These are phyloP conservation scores for Struthio camelus DNA, from an alignment of 2,113 vertebrate genomes.

Conservation along the genomic window DNA sequence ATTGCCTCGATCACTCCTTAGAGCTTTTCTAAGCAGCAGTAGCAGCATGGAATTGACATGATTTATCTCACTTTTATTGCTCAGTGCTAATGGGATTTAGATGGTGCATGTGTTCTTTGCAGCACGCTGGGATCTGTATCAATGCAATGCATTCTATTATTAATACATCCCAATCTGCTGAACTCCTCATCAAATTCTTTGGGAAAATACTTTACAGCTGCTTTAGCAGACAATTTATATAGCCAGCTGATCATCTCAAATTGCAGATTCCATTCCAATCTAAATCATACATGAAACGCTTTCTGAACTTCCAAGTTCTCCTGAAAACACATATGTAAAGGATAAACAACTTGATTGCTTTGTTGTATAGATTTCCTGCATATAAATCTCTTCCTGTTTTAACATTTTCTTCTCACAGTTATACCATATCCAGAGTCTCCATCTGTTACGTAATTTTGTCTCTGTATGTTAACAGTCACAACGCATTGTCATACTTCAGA, in stretches of 20 bases:
- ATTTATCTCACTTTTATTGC: conserved; percentile 25
- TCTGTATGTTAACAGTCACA: neutral
- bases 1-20: neutral
- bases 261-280: neutral
- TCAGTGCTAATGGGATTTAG: conserved; percentile 27
- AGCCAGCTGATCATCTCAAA: neutral
- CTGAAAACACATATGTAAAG: neutral
- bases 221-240: neutral
- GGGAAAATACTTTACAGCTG: conserved; percentile 18
- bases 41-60: neutral
- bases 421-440: neutral
- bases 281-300: neutral
- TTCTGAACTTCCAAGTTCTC: neutral
- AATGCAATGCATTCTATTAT: neutral
- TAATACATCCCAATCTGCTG: neutral
- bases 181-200: neutral
- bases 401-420: neutral
- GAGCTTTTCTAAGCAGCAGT: neutral
- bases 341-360: neutral
- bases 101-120: neutral
- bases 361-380: neutral
- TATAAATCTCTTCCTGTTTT: neutral
- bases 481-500: neutral
- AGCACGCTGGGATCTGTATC: neutral
- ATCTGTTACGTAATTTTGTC: neutral